Evolutionary conservation across 37 sponge, comb jelly and placozoan species (phyloP).

Genomic region (Ianthella basta): DNA sequence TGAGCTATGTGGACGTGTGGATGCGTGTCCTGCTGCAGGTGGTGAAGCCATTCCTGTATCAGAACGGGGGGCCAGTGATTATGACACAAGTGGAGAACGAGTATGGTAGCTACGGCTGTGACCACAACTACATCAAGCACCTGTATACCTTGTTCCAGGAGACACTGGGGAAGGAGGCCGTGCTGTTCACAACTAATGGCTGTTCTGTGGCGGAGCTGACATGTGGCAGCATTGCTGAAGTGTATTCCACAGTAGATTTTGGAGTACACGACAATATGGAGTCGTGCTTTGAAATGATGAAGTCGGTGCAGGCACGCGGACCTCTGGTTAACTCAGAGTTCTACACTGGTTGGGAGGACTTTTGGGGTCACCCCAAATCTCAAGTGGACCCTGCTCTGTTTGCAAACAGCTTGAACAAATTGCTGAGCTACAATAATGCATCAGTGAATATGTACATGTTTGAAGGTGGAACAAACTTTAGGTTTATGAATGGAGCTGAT

Average conservation of each 20-base stretch:
- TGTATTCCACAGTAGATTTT: conserved; percentile 94
- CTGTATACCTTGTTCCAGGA: conserved; percentile 64
- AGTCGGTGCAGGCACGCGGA: conserved; percentile 67
- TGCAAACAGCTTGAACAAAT: conserved; percentile 62
- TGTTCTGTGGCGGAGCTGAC: conserved; percentile 47
- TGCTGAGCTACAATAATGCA: conserved; percentile 62
- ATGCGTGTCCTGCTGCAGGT: conserved; percentile 64
- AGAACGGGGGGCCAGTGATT: conserved; percentile 93
- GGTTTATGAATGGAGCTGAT: conserved; percentile 87
- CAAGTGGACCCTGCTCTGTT: conserved; percentile 34
- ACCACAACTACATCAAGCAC: conserved; percentile 69
- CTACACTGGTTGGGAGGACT: conserved; percentile 96
- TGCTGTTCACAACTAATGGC: conserved; percentile 92
- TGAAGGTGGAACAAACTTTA: conserved; percentile 96
- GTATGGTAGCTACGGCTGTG: conserved; percentile 92
- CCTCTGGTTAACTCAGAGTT: conserved; percentile 97
- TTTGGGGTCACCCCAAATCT: conserved; percentile 86
- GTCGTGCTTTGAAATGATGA: conserved; percentile 49
- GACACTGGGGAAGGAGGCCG: conserved; percentile 61
- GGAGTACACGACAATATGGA: conserved; percentile 60
- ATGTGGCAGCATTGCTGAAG: conserved; percentile 63
- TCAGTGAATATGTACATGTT: conserved; percentile 96
- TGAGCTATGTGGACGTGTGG: conserved; percentile 78
- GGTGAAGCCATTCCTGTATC: conserved; percentile 77
- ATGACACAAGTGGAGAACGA: conserved; percentile 98